Conservation (phyloP, 2,888 invertebrate species). For the Caenorhabditis macrosperma region DNA sequence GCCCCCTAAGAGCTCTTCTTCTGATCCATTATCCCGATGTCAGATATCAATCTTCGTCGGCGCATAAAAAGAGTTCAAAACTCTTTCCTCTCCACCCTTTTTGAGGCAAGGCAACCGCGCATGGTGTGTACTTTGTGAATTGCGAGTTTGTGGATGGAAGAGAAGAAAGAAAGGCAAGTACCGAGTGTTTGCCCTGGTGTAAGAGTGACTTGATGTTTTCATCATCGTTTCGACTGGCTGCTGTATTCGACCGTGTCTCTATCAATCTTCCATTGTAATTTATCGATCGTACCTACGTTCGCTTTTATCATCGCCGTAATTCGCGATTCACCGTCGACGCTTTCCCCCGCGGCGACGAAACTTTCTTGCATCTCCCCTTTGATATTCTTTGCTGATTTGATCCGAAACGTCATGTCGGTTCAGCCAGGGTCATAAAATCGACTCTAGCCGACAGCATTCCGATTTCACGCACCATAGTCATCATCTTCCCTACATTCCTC, state of each 20-base stretch:
- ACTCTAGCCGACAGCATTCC: conserved; percentile 33
- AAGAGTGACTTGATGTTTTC: conserved; percentile 43
- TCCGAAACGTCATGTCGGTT: conserved; percentile 33
- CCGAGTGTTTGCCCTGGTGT: conserved; percentile 47
- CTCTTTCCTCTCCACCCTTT: conserved; percentile 1
- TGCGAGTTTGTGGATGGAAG: conserved; percentile 29
- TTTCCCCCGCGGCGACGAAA: conserved; percentile 23
- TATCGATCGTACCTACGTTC: conserved; percentile 45
- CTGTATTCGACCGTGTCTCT: conserved; percentile 38
- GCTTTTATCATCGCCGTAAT: conserved; percentile 40
- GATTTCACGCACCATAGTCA: conserved; percentile 50
- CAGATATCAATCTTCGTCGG: conserved; percentile 31
- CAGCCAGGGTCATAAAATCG: conserved; percentile 51
- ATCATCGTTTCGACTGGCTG: conserved; percentile 19
- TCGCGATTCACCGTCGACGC: conserved; percentile 21
- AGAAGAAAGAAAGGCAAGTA: background rate
- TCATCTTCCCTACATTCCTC: conserved; percentile 35
- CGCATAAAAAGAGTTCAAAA: conserved; percentile 11
- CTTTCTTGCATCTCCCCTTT: conserved; percentile 24
- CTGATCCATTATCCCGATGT: conserved; percentile 19
- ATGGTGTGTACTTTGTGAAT: conserved; percentile 38
- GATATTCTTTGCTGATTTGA: conserved; percentile 25
- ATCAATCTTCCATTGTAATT: conserved; percentile 48
- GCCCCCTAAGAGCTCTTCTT: conserved; percentile 2
- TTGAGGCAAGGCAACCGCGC: conserved; percentile 3